These are phyloP conservation scores for Argyrosomus regius DNA, from an alignment of 2,797 vertebrate species.

Conservation along the genomic window DNA sequence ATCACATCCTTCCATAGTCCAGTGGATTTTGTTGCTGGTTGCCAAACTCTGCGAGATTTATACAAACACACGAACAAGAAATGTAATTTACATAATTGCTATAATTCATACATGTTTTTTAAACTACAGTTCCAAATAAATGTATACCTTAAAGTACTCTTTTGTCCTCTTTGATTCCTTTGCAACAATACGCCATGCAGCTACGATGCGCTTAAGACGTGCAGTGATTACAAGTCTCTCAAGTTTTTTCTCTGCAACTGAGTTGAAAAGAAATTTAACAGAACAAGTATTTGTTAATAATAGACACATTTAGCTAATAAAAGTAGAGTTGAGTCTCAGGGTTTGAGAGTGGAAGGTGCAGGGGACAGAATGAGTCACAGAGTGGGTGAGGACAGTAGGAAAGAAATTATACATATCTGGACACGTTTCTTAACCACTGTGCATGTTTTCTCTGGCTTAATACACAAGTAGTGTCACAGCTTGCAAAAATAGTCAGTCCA, in stretches of 20 bases:
- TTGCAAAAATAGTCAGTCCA: conserved; percentile 22
- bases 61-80: conserved; percentile 13
- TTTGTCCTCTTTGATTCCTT: conserved; percentile 76
- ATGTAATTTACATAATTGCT: not conserved
- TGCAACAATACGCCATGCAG: conserved; percentile 72
- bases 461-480: not conserved
- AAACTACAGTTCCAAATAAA: not conserved
- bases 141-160: conserved; percentile 82
- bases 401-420: conserved; percentile 38
- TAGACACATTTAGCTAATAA: conserved; percentile 5
- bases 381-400: conserved; percentile 33
- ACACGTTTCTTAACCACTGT: conserved; percentile 50
- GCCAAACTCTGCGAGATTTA: conserved; percentile 67
- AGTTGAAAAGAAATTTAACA: conserved; percentile 39
- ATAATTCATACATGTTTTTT: not conserved
- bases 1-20: conserved; percentile 63
- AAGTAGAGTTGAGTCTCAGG: conserved; percentile 5
- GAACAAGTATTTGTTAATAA: not conserved
- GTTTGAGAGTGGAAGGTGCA: conserved; percentile 19
- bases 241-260: conserved; percentile 78
- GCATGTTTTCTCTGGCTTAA: conserved; percentile 57
- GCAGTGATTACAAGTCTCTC: conserved; percentile 63
- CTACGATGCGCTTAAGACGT: conserved; percentile 68
- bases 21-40: conserved; percentile 33
- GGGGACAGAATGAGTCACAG: conserved; percentile 71